phyloP scores from a whole-genome alignment of 1,140 invertebrate species.

The Caerostris extrusa region DNA sequence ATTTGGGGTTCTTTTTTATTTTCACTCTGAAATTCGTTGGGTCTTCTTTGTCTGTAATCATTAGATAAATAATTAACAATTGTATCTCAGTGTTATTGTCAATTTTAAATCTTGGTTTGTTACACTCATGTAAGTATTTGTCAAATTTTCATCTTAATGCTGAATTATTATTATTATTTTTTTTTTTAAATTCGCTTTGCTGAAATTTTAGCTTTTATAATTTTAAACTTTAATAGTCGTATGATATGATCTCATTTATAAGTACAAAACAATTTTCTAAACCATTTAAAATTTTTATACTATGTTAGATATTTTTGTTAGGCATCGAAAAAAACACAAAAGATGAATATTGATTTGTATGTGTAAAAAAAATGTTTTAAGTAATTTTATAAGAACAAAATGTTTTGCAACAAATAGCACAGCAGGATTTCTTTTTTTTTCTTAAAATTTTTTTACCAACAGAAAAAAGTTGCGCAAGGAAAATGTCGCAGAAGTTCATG shows the following conservation, averaged over 20 bases:
- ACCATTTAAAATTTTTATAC: no score
- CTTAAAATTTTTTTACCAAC: background rate
- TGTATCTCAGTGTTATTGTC: no score
- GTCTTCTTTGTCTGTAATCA: background rate
- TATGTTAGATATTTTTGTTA: background rate
- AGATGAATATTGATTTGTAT: background rate
- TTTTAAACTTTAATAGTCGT: no score
- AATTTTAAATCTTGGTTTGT: no score
- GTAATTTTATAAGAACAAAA: background rate
- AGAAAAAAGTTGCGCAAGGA: constrained; percentile 47
- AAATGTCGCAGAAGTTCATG: constrained; percentile 61
- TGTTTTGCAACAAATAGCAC: constrained; percentile 1
- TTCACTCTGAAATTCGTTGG: constrained; percentile 1
- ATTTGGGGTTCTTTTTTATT: background rate
- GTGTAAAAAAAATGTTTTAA: background rate
- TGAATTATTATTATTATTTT: no score
- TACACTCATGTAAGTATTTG: no score
- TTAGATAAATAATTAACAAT: no score
- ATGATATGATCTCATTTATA: no score
- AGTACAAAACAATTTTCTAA: no score
- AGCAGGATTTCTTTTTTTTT: background rate
- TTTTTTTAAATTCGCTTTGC: no score
- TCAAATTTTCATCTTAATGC: no score
- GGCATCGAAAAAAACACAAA: background rate
- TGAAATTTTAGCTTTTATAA: no score